phyloP scores from a whole-genome alignment of 1,140 invertebrate species.

The Helicoverpa zea region DNA sequence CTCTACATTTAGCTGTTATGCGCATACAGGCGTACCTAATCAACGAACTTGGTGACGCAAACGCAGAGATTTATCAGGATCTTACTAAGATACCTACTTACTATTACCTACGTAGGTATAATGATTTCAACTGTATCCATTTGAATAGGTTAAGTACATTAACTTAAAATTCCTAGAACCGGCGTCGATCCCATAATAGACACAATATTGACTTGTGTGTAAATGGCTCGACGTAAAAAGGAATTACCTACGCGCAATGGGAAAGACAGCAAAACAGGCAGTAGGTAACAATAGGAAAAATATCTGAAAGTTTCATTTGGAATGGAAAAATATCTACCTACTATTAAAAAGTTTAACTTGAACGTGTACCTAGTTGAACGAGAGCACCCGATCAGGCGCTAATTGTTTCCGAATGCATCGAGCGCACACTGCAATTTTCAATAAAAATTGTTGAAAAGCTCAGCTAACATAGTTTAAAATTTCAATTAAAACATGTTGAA shows the following conservation, averaged over 20 bases:
- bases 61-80: slow-evolving; percentile 3
- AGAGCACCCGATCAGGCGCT: not conserved
- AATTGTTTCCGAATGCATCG: not conserved
- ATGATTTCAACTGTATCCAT: not conserved
- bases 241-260: too few relatives aligned
- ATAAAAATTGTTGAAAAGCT: slow-evolving; percentile 14
- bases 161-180: too few relatives aligned
- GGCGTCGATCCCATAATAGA: too few relatives aligned
- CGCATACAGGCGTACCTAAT: not conserved
- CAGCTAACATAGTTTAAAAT: slow-evolving; percentile 30
- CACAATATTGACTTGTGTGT: too few relatives aligned
- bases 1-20: not conserved
- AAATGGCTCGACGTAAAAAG: too few relatives aligned
- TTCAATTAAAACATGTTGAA: slow-evolving; percentile 47
- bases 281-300: too few relatives aligned
- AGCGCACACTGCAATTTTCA: not conserved
- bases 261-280: too few relatives aligned
- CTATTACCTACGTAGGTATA: not conserved
- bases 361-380: not conserved
- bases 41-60: slow-evolving; percentile 10
- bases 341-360: not conserved
- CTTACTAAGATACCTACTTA: not conserved
- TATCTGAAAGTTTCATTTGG: too few relatives aligned
- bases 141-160: not conserved
- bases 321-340: too few relatives aligned